A percentile compares a stretch with the other conserved stretches of the same genome.
phyloP scores from a whole-genome alignment of 2,888 invertebrate species.

The Allygus modestus region DNA sequence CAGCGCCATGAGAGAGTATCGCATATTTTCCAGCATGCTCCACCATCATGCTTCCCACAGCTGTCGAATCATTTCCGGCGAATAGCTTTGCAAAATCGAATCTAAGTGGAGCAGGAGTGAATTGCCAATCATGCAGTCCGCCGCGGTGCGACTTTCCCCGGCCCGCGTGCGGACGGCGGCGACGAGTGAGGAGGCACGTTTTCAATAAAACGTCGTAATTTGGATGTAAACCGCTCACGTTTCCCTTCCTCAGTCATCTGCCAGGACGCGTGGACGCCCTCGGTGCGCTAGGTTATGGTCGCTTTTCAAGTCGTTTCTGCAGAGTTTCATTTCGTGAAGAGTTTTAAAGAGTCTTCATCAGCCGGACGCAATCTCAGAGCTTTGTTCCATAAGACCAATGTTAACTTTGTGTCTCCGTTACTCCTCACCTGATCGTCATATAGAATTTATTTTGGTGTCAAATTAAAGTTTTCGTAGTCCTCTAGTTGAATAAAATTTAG shows the following conservation, averaged over 20 bases:
- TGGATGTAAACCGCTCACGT: conserved; percentile 9
- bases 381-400: too few species aligned
- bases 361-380: too few species aligned
- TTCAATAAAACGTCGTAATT: conserved; percentile 32
- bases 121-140: neutral
- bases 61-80: conserved; percentile 27
- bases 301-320: too few species aligned
- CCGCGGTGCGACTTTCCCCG: neutral
- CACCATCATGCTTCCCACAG: neutral
- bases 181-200: neutral
- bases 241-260: neutral
- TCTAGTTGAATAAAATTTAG: too few species aligned
- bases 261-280: neutral
- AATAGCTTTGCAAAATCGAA: conserved; percentile 44
- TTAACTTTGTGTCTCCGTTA: too few species aligned
- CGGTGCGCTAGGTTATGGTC: conserved; percentile 7
- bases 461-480: too few species aligned
- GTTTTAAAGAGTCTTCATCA: too few species aligned
- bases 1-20: too few species aligned
- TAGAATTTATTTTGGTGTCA: too few species aligned
- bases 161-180: neutral
- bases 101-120: conserved; percentile 20
- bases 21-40: neutral
- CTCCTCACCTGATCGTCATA: too few species aligned
- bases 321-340: too few species aligned